Evolutionary conservation across 2,797 vertebrate genomes (phyloP), one percentile per base, ranked within the genome.

Genomic region (Galaxias olidus): DNA sequence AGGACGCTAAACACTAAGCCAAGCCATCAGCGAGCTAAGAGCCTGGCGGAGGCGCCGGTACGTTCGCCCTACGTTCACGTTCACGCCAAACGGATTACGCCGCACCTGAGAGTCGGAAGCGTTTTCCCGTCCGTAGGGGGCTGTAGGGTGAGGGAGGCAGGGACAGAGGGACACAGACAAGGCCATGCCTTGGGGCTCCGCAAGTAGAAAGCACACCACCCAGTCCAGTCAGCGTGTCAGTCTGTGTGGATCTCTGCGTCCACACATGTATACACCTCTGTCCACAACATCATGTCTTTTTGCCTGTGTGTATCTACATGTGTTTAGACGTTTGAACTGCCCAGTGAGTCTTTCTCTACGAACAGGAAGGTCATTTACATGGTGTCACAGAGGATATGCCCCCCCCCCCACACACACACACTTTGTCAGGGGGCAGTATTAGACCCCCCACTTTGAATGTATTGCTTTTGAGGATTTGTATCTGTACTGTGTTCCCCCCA

Each of bases 121-220:
- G 30, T 17, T 4, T 9, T 56, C 9, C 13, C 30, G 9, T 41
- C 30, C 6, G 6, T 30, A 30, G 6, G 2, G 30, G 30, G 30
- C 30, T 30, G 10, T 56, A 40, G 11, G 41, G 68, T 77, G 78
- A 81, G 75, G 77, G 80, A 77, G 80, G 73, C 80, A 88, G 80
- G 80, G 66, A 72, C 69, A 75, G 84, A 74, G n/a, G 19, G 74
- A 62, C 76, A 79, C 30, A n/a, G 88, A 79, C 80, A 19, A 72
- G 86, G 87, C 85, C 82, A 86, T 74, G 86, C 86, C 87, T 78
- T 7, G 81, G 81, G 87, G 82, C 77, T 68, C 53, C 74, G 78
- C 83, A 73, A 54, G 74, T 74, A 72, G 74, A 73, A 72, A 72
- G 77, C 77, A 40, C 11, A 77, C 73, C 73, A 66, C 73, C 81